Base-by-base conservation (phyloP, 2,888 invertebrate species). In the Leptura quadrifasciata region DNA sequence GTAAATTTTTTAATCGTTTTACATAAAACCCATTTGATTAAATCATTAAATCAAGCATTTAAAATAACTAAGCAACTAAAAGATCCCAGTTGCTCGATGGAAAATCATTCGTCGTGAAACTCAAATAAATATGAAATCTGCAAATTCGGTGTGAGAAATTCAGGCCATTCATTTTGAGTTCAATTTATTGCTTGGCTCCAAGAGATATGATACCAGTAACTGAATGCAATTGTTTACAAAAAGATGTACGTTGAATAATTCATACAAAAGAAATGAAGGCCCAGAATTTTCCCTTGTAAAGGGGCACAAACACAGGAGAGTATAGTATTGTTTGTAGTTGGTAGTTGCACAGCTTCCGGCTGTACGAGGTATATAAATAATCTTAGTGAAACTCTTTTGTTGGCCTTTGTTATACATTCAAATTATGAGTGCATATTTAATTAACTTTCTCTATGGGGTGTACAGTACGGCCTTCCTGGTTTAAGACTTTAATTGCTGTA, bases 361-460 rank as follows among this genome's bases (percentile, higher is more conserved):
- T n/a, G 18, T 74, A 55, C 68, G 69, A 60, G 61, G 60, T 67
- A 35, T 77, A 79, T 74, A 77, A 74, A 79, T 77, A 76, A 75
- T 79, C 79, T 76, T 78, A 70, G 74, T 64, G 68, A 74, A 78
- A 76, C 78, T 78, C 76, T 76, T 78, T 78, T 78, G 76, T 78
- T 71, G 31, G 63, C 57, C 65, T 52, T 76, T 76, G 76, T 74
- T 67, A 61, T 67, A 57, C 67, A 52, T 76, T 76, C 73, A 76
- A 76, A 78, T 78, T 74, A 74, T 58, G 70, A 74, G 60, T 65
- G 76, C 76, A 78, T 76, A 76, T 69, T 71, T 74, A 78, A 74
- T 78, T 72, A 76, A 71, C 70, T 17, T 20, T n/a, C 58, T 39
- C 20, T 63, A 63, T 39, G 20, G 63, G 20, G 63, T 17, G 39